phyloP scores from a whole-genome alignment of 2,113 vertebrate genomes.

The Callipepla californica region DNA sequence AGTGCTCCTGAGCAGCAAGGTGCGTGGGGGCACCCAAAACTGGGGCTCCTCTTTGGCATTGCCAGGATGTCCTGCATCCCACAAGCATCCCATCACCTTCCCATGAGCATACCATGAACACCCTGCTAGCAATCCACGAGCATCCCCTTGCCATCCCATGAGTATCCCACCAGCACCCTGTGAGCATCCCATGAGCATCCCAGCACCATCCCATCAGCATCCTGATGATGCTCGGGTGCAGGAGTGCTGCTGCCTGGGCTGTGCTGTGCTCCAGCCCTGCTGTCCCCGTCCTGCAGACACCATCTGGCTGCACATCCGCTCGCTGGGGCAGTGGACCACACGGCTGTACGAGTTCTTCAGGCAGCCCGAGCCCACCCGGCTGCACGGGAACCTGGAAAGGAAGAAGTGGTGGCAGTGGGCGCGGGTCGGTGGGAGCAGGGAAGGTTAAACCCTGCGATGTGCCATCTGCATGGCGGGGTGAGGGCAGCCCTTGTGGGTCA shows the following conservation, averaged over 20 bases:
- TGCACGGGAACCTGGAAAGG: conserved; percentile 68
- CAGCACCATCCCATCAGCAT: too few relatives aligned
- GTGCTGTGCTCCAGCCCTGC: background rate
- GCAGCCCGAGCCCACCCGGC: background rate
- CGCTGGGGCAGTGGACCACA: conserved; percentile 91
- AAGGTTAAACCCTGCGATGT: too few relatives aligned
- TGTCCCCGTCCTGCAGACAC: conserved; percentile 71
- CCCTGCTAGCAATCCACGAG: too few relatives aligned
- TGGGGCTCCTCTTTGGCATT: background rate
- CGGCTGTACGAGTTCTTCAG: conserved; percentile 87
- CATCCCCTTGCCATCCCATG: too few relatives aligned
- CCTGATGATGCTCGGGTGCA: too few relatives aligned
- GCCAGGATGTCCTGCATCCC: background rate
- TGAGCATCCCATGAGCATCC: too few relatives aligned
- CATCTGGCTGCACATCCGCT: conserved; percentile 89
- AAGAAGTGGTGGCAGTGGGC: background rate
- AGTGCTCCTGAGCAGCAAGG: conserved; percentile 91
- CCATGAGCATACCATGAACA: too few relatives aligned
- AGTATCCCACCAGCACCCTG: too few relatives aligned
- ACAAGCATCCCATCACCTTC: too few relatives aligned
- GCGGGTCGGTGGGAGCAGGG: conserved; percentile 55
- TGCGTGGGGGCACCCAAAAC: background rate
- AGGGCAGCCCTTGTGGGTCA: background rate
- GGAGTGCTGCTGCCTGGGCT: background rate
- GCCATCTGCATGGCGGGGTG: background rate